These are phyloP conservation scores for Vulpes ferrilata DNA, from an alignment of 2,113 vertebrate genomes.

Conservation along the genomic window DNA sequence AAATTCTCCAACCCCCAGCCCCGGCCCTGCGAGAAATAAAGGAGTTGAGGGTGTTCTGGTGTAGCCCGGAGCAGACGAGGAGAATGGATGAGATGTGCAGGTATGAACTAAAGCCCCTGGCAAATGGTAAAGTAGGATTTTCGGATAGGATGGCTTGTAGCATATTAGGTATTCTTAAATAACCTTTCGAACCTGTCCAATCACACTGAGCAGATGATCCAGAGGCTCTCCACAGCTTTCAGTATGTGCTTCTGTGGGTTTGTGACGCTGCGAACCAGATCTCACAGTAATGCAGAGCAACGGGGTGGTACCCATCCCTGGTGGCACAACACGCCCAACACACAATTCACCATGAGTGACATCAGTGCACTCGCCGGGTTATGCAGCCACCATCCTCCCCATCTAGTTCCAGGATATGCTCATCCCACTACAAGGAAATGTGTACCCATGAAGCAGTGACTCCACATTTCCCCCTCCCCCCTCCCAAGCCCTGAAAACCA, in stretches of 20 bases:
- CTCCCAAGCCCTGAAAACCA: neutral
- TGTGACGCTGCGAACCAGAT: neutral
- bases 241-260: neutral
- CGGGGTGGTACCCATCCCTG: neutral
- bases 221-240: neutral
- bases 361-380: rapidly evolving
- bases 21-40: too few relatives aligned
- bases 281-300: neutral
- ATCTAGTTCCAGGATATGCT: neutral
- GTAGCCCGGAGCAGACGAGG: too few relatives aligned
- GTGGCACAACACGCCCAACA: neutral
- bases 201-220: neutral
- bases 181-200: neutral
- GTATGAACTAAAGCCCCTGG: too few relatives aligned
- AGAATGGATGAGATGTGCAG: too few relatives aligned
- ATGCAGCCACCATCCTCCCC: neutral
- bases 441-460: neutral
- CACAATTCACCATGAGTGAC: neutral
- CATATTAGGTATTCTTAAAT: neutral
- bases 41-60: too few relatives aligned
- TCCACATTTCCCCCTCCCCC: neutral
- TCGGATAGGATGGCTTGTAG: neutral
- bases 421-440: neutral
- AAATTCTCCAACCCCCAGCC: too few relatives aligned
- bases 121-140: too few relatives aligned